Evolutionary conservation across 2,888 invertebrate genomes (phyloP).

Genomic region (Phortica okadai): DNA sequence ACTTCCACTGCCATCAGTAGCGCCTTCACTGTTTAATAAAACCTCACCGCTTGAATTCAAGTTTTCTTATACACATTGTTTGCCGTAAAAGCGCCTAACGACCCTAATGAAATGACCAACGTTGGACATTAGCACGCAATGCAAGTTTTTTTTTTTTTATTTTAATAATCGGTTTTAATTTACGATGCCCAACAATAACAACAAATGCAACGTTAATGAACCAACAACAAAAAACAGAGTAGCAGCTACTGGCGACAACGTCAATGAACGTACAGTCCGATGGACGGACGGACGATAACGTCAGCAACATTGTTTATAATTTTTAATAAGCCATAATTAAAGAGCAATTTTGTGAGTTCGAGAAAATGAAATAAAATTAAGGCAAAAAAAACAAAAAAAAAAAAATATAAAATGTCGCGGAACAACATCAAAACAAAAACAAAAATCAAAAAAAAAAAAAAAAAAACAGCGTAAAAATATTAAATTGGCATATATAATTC

Average conservation of each 20-base stretch:
- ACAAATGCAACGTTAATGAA: constrained; percentile 3
- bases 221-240: neutral
- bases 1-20: too few relatives aligned
- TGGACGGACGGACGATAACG: constrained; percentile 33
- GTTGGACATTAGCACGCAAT: constrained; percentile 17
- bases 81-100: neutral
- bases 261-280: neutral
- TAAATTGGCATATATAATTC: constrained; percentile 11
- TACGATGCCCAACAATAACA: neutral
- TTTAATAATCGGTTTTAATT: neutral
- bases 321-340: constrained; percentile 66
- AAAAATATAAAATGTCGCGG: neutral
- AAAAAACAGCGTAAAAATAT: constrained; percentile 9
- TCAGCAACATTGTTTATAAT: constrained; percentile 61
- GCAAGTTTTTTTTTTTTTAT: neutral
- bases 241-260: neutral
- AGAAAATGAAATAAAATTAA: constrained; percentile 17
- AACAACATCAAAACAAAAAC: neutral
- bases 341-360: constrained; percentile 25
- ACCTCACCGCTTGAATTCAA: too few relatives aligned
- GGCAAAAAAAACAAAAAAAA: neutral
- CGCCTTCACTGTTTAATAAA: too few relatives aligned
- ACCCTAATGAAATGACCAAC: constrained; percentile 12
- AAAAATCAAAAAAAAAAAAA: constrained; percentile 7
- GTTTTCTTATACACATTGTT: neutral